Percentiles rank a stretch among this genome's conserved stretches.
Evolutionary conservation across 2,888 invertebrate genomes (phyloP).

Genomic region (Laothoe populi): DNA sequence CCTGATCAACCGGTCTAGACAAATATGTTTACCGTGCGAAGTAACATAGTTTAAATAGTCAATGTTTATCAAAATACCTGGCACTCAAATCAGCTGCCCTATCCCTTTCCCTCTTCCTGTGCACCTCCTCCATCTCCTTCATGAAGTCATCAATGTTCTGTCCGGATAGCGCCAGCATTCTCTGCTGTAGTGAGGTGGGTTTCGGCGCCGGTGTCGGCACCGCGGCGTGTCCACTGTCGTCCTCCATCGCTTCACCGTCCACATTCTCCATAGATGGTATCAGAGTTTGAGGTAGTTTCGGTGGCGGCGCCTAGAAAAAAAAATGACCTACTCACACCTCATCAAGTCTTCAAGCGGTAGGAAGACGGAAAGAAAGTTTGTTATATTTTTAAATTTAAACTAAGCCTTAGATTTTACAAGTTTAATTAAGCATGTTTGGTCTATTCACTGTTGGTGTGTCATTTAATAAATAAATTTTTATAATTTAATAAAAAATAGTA

Average conservation of each 20-base stretch:
- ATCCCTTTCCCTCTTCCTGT: conserved; percentile 90
- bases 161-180: conserved; percentile 94
- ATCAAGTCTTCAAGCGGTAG: too few relatives aligned
- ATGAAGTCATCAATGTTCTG: conserved; percentile 97
- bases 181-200: conserved; percentile 92
- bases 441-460: too few relatives aligned
- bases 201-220: conserved; percentile 88
- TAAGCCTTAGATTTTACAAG: too few relatives aligned
- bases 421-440: too few relatives aligned
- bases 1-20: too few relatives aligned
- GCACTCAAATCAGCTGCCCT: conserved; percentile 86
- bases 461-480: too few relatives aligned
- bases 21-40: too few relatives aligned
- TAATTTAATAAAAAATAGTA: too few relatives aligned
- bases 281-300: conserved; percentile 25
- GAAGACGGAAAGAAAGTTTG: too few relatives aligned
- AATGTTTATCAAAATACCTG: conserved; percentile 55
- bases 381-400: too few relatives aligned
- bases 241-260: conserved; percentile 65
- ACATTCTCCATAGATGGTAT: conserved; percentile 42
- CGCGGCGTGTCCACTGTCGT: conserved; percentile 57
- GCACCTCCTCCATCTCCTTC: conserved; percentile 96
- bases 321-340: not conserved
- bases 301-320: conserved; percentile 32
- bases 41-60: too few relatives aligned